Percentiles rank a stretch among this genome's conserved stretches.
phyloP scores from a whole-genome alignment of 1,140 invertebrate genomes.

The Fopius arisanus region DNA sequence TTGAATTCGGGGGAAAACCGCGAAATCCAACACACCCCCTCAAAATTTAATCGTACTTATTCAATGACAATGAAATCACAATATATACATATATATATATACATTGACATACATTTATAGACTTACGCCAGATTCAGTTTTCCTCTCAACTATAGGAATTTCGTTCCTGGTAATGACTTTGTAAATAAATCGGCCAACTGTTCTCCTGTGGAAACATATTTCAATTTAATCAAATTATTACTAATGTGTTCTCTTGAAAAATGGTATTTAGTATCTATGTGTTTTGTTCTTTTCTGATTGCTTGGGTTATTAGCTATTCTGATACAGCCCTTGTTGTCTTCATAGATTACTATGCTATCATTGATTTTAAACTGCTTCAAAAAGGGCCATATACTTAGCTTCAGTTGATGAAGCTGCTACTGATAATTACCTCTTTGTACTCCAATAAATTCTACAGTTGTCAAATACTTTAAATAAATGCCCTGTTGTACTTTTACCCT shows the following conservation, averaged over 20 bases:
- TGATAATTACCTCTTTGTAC: neutral
- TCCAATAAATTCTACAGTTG: neutral
- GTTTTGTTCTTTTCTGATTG: neutral
- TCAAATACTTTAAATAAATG: neutral
- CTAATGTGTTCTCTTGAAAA: slow-evolving; percentile 4
- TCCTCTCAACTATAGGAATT: slow-evolving; percentile 51
- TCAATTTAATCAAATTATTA: slow-evolving; percentile 44
- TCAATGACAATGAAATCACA: too few relatives aligned
- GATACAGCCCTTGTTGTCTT: neutral
- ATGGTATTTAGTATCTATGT: slow-evolving; percentile 22
- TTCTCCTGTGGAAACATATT: slow-evolving; percentile 59
- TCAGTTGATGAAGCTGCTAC: neutral
- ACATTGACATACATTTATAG: too few relatives aligned
- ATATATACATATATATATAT: neutral
- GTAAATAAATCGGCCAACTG: slow-evolving; percentile 51
- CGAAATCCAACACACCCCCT: too few relatives aligned
- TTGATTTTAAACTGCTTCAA: neutral
- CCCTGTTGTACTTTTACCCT: slow-evolving; percentile 9
- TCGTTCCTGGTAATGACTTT: slow-evolving; percentile 28
- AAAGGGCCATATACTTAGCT: neutral
- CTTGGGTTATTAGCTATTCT: slow-evolving; percentile 16
- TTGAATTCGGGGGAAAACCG: too few relatives aligned
- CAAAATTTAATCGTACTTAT: too few relatives aligned
- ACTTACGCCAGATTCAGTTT: slow-evolving; percentile 37
- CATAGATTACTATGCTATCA: neutral